Evolutionary conservation across 1,140 invertebrate genomes (phyloP).

Genomic region (Hyposmocoma kahamanoa): DNA sequence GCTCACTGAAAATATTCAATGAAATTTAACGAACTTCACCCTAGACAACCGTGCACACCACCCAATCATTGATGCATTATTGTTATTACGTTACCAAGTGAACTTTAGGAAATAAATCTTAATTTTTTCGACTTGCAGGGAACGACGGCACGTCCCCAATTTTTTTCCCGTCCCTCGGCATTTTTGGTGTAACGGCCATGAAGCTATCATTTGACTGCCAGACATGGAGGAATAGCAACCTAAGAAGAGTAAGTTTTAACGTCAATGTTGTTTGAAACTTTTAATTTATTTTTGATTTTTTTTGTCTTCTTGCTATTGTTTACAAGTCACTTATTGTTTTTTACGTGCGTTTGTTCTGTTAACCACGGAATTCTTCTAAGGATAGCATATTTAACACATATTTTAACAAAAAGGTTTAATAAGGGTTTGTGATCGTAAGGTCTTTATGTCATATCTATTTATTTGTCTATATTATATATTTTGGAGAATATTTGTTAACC

Average conservation of each 20-base stretch:
- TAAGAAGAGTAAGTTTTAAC: not conserved
- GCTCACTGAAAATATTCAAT: not conserved
- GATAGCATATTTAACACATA: too few species aligned
- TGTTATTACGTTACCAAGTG: slow-evolving; percentile 27
- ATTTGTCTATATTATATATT: too few species aligned
- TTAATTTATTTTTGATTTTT: too few species aligned
- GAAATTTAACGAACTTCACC: not conserved
- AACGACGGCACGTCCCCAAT: slow-evolving; percentile 47
- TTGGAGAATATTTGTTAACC: too few species aligned
- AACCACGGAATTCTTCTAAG: too few species aligned
- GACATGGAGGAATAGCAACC: not conserved
- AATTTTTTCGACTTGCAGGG: slow-evolving; percentile 54
- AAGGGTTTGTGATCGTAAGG: too few species aligned
- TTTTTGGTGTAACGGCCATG: not conserved
- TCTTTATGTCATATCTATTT: too few species aligned
- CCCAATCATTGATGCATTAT: slow-evolving; percentile 16
- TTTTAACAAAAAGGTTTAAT: too few species aligned
- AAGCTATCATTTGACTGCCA: not conserved
- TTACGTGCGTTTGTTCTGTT: too few species aligned
- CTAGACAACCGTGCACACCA: slow-evolving; percentile 7
- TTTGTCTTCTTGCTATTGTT: too few species aligned
- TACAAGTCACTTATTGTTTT: too few species aligned
- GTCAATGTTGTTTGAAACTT: too few species aligned
- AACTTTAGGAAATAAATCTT: slow-evolving; percentile 58
- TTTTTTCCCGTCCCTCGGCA: slow-evolving; percentile 24